Base-by-base conservation (phyloP, 2,113 vertebrate genomes). In the Dryoscopus gambensis region DNA sequence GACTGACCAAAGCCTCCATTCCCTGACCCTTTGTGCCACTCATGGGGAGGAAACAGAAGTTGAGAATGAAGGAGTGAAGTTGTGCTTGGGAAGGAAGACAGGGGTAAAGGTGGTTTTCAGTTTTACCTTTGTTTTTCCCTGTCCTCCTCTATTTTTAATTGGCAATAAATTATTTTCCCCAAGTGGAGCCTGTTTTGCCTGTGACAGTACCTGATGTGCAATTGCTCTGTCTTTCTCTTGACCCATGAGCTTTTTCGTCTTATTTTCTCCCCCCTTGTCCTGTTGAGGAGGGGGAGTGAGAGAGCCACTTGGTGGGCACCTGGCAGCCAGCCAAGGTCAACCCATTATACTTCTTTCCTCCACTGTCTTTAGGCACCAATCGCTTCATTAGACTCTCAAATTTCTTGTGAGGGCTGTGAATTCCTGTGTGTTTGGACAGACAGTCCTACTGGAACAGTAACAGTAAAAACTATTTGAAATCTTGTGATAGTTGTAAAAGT, bases 341-440 rank as follows among this genome's bases (percentile, higher is more conserved):
- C 19, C 39, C 63, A 57, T 30, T 37, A 28, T 28, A 56, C 28
- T 50, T 35, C 20, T 56, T 57, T 71, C n/a, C 42, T 74, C 42
- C 74, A 11, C 28, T 69, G 53, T 47, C 62, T 87, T 79, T 50
- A 53, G 39, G 22, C 42, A 65, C 18, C 6, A 37, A 68, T 39
- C 4, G 1, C 35, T 77, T 70, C 39, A 47, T 37, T 17, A 76
- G n/a, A 57, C 30, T 49, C 20, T 67, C 21, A 75, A 46, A 22
- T 81, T 87, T 92, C 57, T 68, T 47, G 10, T 67, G 56, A 84
- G 52, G 52, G 60, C 64, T 91, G 42, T 77, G 79, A 93, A 85
- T 57, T 93, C 46, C 50, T 70, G 10, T 50, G 22, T 53, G n/a
- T 71, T 84, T 81, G 83, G 78, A 82, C 55, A 90, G 59, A 59